Evolutionary conservation across 2,113 vertebrate genomes (phyloP).

Genomic region (Limanda limanda): DNA sequence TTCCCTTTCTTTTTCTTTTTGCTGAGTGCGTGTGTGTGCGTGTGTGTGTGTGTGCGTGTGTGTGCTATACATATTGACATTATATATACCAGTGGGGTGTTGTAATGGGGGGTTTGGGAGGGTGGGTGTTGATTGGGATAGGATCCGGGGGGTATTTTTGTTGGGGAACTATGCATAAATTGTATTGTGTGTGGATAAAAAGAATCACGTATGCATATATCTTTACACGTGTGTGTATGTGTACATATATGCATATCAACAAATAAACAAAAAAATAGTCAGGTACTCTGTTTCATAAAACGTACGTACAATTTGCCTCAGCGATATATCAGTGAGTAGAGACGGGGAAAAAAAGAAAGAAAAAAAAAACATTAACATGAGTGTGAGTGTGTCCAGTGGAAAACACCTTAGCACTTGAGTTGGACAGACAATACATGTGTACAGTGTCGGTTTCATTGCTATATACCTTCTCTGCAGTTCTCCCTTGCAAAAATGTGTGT

Average conservation of each 20-base stretch:
- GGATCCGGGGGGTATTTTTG: constrained; percentile 65
- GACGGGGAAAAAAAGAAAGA: constrained; percentile 72
- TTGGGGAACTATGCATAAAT: constrained; percentile 96
- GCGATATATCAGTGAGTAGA: constrained; percentile 90
- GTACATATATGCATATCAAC: constrained; percentile 82
- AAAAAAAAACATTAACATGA: constrained; percentile 74
- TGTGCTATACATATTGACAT: constrained; percentile 94
- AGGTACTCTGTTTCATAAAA: constrained; percentile 99
- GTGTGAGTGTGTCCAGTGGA: constrained; percentile 83
- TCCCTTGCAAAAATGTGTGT: constrained; percentile 99
- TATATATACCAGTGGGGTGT: constrained; percentile 78
- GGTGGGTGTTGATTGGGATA: constrained; percentile 53
- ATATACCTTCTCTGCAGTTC: constrained; percentile 95
- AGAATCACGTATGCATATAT: constrained; percentile 82
- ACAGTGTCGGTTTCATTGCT: constrained; percentile 97
- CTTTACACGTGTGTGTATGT: constrained; percentile 75
- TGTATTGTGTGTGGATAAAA: constrained; percentile 92
- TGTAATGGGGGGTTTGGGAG: constrained; percentile 60
- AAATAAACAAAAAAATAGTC: constrained; percentile 88
- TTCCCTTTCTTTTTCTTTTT: constrained; percentile 81
- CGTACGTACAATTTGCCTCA: constrained; percentile 98
- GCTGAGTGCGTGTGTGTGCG: constrained; percentile 89
- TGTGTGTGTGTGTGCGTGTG: constrained; percentile 89
- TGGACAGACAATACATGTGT: constrained; percentile 93
- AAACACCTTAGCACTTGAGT: constrained; percentile 94